These are phyloP conservation scores for Phrynosoma blainvillii DNA, from an alignment of 2,113 vertebrate genomes.

Conservation along the genomic window DNA sequence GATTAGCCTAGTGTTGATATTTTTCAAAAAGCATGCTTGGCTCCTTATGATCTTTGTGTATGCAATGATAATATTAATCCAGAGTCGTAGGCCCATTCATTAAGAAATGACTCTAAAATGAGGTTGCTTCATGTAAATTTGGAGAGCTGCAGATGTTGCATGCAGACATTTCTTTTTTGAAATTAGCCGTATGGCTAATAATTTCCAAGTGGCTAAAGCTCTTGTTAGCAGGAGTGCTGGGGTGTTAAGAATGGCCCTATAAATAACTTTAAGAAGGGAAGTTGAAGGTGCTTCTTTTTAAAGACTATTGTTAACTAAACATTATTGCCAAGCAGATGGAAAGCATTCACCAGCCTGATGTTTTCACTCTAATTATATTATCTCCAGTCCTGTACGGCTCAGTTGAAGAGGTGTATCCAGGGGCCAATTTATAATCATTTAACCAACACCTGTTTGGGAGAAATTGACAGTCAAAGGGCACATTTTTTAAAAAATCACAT, in stretches of 20 bases:
- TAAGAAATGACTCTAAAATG: constrained; percentile 82
- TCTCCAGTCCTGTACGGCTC: constrained; percentile 88
- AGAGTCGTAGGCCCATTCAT: constrained; percentile 76
- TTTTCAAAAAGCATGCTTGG: constrained; percentile 77
- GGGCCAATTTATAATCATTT: constrained; percentile 99
- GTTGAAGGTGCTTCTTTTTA: constrained; percentile 88
- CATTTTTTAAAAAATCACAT: constrained; percentile 83
- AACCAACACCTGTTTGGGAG: constrained; percentile 98
- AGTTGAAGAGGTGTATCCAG: constrained; percentile 94
- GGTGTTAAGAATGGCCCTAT: constrained; percentile 81
- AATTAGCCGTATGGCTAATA: constrained; percentile 77
- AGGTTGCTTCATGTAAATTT: constrained; percentile 80
- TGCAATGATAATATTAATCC: constrained; percentile 81
- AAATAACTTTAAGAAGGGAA: constrained; percentile 85
- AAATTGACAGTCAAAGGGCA: constrained; percentile 91
- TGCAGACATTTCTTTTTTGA: constrained; percentile 75
- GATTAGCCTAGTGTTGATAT: constrained; percentile 82
- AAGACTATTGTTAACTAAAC: constrained; percentile 89
- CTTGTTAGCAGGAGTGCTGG: constrained; percentile 80
- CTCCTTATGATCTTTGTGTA: constrained; percentile 81
- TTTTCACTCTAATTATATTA: constrained; percentile 99
- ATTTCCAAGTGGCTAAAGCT: constrained; percentile 84
- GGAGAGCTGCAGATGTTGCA: constrained; percentile 84
- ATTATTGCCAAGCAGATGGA: constrained; percentile 96
- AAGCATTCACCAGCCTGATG: constrained; percentile 92